Base-by-base conservation (phyloP, 2,113 vertebrate genomes). In the Chionis minor region DNA sequence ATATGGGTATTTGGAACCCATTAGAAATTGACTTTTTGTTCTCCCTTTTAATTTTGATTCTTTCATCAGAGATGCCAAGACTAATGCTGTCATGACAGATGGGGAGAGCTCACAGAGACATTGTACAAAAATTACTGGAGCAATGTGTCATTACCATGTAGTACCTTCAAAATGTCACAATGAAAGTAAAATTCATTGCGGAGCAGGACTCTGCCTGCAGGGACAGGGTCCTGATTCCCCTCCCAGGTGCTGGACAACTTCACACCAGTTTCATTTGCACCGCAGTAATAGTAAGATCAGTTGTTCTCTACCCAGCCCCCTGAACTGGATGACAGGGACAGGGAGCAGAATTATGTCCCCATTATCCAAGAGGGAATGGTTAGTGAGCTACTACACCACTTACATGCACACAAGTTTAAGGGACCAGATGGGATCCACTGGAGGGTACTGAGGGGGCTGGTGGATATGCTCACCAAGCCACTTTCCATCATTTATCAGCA, bases 11-110 rank as follows among this genome's bases (percentile, higher is more conserved):
- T 80, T 93, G 86, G 94, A 97, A 95, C 81, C 78, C 92, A 97
- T 94, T 93, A 91, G 93, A 97, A 97, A 97, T 80, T 74, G 79
- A 96, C 78, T 83, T 95, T 95, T 95, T 96, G 90, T 79, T 95
- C 91, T 97, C 86, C 67, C 81, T 97, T 97, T 98, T 96, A 94
- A 92, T 97, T 95, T 95, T 75, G 80, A 97, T 94, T 95, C 95
- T 95, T 97, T 94, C 92, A 95, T 96, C 92, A 87, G 94, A 95
- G 92, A 96, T 95, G 94, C 97, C 97, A 97, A 96, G 96, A 97
- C 93, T 91, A 94, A 94, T 94, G 88, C 95, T 96, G 93, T 92
- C 90, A 88, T 91, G 95, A 95, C 97, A 98, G 96, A 97, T 97
- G 97, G 96, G 94, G 95, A 92, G 90, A 95, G 85, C 85, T 90